Conservation (phyloP, 2,797 vertebrate species). For the Graptemys geographica region DNA sequence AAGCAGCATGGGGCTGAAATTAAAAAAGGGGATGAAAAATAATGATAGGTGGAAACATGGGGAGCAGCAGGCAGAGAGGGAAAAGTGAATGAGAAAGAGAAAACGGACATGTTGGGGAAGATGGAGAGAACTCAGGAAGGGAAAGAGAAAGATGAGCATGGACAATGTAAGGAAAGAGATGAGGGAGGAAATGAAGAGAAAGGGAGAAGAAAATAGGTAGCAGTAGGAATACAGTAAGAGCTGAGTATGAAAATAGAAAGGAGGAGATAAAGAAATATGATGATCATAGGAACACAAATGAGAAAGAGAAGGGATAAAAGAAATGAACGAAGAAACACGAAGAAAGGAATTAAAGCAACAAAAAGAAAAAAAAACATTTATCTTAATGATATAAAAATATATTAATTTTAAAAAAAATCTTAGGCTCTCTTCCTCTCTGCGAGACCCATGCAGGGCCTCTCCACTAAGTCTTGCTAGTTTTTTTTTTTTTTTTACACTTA, state of each 20-base stretch:
- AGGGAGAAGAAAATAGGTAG: not conserved
- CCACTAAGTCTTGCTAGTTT: not conserved
- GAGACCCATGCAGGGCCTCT: accelerated
- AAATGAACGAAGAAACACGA: not conserved
- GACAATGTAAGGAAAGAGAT: not conserved
- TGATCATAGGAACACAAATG: not conserved
- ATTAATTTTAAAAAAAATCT: not conserved
- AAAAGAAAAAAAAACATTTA: not conserved
- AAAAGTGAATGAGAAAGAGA: not conserved
- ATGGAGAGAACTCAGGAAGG: not conserved
- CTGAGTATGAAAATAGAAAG: not conserved
- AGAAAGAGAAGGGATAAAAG: not conserved
- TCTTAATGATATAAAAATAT: not conserved
- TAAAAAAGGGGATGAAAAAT: not conserved
- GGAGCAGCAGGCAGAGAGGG: not conserved
- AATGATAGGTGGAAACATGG: not conserved
- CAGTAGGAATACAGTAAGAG: not conserved
- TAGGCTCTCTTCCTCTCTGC: not conserved
- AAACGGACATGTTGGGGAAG: not conserved
- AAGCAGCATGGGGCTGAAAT: not conserved
- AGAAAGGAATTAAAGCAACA: accelerated
- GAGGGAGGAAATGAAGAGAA: not conserved
- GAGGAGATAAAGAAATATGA: not conserved
- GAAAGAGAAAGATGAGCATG: not conserved
- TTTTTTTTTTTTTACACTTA: not conserved